Conservation (phyloP, 1,140 invertebrate species). For the Drosophila tani region DNA sequence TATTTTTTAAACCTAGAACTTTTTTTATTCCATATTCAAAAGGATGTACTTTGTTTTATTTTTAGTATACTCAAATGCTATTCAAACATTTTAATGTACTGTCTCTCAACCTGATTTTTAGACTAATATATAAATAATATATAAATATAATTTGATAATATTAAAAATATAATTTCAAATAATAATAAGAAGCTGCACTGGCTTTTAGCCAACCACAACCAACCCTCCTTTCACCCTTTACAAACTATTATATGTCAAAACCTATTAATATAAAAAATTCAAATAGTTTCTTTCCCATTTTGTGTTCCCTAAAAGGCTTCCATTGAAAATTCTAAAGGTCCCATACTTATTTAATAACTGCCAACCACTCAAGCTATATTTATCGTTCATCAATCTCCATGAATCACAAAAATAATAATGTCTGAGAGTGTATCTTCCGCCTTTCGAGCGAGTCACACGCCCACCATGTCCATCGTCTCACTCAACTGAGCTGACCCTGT, state of each 20-base stretch:
- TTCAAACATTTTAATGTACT: too few relatives aligned
- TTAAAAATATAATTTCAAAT: too few relatives aligned
- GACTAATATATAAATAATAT: too few relatives aligned
- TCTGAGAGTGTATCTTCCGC: slow-evolving; percentile 37
- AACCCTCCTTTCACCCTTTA: background rate
- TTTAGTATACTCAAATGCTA: too few relatives aligned
- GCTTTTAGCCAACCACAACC: too few relatives aligned
- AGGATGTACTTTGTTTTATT: too few relatives aligned
- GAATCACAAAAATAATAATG: slow-evolving; percentile 22
- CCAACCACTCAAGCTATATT: slow-evolving; percentile 14
- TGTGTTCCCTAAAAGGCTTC: background rate
- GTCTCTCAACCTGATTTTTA: too few relatives aligned
- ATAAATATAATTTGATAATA: too few relatives aligned
- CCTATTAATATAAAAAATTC: too few relatives aligned
- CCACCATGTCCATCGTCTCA: slow-evolving; percentile 29
- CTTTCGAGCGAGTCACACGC: slow-evolving; percentile 40
- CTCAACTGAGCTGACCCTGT: slow-evolving; percentile 30
- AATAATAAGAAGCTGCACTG: background rate
- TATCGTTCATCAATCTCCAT: slow-evolving; percentile 18
- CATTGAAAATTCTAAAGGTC: background rate
- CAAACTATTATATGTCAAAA: background rate
- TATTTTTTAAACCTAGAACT: too few relatives aligned
- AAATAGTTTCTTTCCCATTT: background rate
- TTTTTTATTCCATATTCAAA: too few relatives aligned
- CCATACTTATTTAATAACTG: background rate